Evolutionary conservation across 2,888 invertebrate species (phyloP).

Genomic region (Stictocephala bisonia): DNA sequence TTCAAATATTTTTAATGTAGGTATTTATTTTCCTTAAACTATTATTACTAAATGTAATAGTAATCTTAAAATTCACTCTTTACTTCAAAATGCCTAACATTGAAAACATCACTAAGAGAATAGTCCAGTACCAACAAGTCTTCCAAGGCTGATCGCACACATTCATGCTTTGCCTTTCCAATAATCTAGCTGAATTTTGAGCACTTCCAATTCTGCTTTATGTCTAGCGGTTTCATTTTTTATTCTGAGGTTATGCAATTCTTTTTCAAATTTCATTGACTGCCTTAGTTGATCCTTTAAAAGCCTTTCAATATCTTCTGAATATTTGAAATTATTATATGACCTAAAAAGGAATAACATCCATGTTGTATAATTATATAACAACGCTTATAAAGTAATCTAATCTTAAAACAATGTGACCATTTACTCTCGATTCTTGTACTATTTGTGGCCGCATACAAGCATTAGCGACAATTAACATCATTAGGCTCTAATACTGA

Average conservation of each 20-base stretch:
- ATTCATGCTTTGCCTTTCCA: constrained; percentile 11
- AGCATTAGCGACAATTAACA: no score
- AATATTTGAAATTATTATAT: background rate
- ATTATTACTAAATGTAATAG: no score
- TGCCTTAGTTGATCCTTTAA: constrained; percentile 17
- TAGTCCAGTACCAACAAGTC: background rate
- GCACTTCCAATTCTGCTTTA: constrained; percentile 28
- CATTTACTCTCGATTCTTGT: no score
- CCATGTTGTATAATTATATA: background rate
- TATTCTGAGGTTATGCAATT: constrained; percentile 26
- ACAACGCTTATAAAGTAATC: background rate
- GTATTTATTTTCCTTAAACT: no score
- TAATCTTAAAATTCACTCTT: constrained; percentile 34
- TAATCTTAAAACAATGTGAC: background rate
- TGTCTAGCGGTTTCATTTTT: constrained; percentile 21
- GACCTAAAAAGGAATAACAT: background rate
- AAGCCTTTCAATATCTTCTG: constrained; percentile 9
- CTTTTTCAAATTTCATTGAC: constrained; percentile 20
- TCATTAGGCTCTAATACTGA: no score
- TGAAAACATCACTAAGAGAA: background rate
- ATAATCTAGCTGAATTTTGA: constrained; percentile 18
- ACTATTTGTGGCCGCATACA: no score
- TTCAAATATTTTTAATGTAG: no score
- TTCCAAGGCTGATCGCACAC: constrained; percentile 20
- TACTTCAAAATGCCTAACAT: constrained; percentile 43